Evolutionary conservation across 2,888 invertebrate species (phyloP).

Genomic region (Leptopilina syphax): DNA sequence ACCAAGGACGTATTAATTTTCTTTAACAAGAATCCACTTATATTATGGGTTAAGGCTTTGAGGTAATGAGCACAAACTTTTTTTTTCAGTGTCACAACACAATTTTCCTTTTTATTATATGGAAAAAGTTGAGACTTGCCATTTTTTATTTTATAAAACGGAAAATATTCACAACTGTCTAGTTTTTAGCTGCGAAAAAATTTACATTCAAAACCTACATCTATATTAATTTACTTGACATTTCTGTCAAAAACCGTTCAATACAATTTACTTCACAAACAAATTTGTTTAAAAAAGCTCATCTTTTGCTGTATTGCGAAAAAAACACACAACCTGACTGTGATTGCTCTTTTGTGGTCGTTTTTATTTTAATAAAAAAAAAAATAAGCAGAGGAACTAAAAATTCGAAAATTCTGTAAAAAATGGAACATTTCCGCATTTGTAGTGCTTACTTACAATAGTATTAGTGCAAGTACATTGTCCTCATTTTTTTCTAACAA

Average conservation of each 20-base stretch:
- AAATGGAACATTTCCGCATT: conserved; percentile 20
- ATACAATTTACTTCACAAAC: too few species aligned
- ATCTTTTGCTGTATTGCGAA: too few species aligned
- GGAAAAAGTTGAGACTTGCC: background rate
- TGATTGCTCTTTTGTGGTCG: too few species aligned
- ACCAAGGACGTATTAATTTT: conserved; percentile 13
- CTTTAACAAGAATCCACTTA: conserved; percentile 11
- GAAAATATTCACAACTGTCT: background rate
- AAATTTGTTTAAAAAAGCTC: too few species aligned
- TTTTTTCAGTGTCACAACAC: conserved; percentile 13
- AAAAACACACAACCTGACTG: too few species aligned
- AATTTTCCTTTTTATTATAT: conserved; percentile 7
- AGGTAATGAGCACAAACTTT: conserved; percentile 4
- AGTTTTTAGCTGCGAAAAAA: background rate
- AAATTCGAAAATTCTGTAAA: background rate
- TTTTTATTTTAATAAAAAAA: background rate
- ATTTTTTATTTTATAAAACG: background rate
- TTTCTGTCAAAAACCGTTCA: too few species aligned
- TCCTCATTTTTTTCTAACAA: conserved; percentile 4
- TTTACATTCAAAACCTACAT: too few species aligned
- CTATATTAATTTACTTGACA: too few species aligned
- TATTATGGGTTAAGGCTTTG: conserved; percentile 13
- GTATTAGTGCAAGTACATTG: conserved; percentile 10
- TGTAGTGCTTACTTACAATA: conserved; percentile 13
- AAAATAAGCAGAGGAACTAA: background rate